Evolutionary conservation across 2,113 vertebrate species (phyloP), one percentile per base, ranked within the genome.

Genomic region (Corythornis vintsioides): DNA sequence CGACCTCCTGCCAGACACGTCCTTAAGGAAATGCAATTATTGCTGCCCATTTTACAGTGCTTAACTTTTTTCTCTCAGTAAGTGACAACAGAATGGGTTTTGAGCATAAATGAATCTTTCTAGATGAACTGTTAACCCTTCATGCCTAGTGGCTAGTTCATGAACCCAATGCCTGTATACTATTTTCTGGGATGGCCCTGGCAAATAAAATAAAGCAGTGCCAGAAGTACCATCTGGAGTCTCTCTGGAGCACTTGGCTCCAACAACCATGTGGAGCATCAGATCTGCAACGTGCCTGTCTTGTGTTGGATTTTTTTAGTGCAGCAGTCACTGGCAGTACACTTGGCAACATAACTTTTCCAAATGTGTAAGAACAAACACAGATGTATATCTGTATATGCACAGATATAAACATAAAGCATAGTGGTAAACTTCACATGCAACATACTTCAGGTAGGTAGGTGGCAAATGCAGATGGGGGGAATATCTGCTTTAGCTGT

Each of bases 1-100:
- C 33, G 28, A 95, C 81, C 87, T 91, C 61, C 91, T 92, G 78
- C 93, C 97, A 98, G 97, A 89, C 90, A 31, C 11, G 5, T 86
- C 87, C 93, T 89, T 79, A 67, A 96, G 96, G 82, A 98, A 97
- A 97, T 97, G 96, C 94, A 97, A 98, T 98, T 97, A 98, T 47
- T 35, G 24, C 80, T 48, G 90, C 81, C 84, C 94, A 42, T 90
- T 95, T 90, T 69, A 93, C 94, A 90, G 86, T 31, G 90, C 77
- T 91, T 88, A 66, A 95, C 91, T 95, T 92, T 74, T 90, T 86
- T 94, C 92, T 92, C 82, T 85, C 28, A 31, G 78, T 95, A 87
- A 95, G 95, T 82, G 92, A 94, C 88, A 96, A 86, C 78, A 88
- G 90, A 95, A 86, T 48, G 79, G 92, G 65, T 69, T 92, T 93